Conservation (phyloP, 1,140 invertebrate species). For the Subanguina moxae region DNA sequence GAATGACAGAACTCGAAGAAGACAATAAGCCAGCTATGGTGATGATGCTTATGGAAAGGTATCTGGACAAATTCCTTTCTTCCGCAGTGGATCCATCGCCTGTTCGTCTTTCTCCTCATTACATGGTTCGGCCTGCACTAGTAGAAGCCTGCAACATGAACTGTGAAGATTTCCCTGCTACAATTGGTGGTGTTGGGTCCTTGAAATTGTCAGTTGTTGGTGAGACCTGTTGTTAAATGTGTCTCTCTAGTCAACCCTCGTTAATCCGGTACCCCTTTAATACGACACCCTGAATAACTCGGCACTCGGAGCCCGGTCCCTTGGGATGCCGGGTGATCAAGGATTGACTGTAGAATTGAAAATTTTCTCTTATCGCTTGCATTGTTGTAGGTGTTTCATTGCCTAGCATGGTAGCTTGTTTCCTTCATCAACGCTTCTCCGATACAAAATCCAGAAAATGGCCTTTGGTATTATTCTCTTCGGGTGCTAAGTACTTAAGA, state of each 20-base stretch:
- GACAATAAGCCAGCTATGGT: not conserved
- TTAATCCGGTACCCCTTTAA: no score
- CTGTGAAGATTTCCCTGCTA: not conserved
- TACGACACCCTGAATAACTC: no score
- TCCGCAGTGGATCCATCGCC: not conserved
- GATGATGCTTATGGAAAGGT: not conserved
- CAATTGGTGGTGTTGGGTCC: not conserved
- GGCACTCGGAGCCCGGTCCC: no score
- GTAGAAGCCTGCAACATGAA: slow-evolving; percentile 20
- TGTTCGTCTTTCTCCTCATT: slow-evolving; percentile 13
- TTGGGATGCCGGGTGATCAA: no score
- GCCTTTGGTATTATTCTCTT: not conserved
- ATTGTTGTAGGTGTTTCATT: not conserved
- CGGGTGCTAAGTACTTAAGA: not conserved
- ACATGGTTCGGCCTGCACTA: slow-evolving; percentile 19
- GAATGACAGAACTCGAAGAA: not conserved
- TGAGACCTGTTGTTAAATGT: not conserved
- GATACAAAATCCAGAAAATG: not conserved
- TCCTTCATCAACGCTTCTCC: not conserved
- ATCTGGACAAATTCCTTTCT: not conserved
- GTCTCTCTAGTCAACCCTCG: no score
- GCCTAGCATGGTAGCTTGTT: not conserved
- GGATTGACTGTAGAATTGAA: no score
- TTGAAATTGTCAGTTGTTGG: not conserved
- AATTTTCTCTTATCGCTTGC: no score